These are phyloP conservation scores for Geophilus truncorum DNA, from an alignment of 2,888 invertebrate species.

Conservation along the genomic window DNA sequence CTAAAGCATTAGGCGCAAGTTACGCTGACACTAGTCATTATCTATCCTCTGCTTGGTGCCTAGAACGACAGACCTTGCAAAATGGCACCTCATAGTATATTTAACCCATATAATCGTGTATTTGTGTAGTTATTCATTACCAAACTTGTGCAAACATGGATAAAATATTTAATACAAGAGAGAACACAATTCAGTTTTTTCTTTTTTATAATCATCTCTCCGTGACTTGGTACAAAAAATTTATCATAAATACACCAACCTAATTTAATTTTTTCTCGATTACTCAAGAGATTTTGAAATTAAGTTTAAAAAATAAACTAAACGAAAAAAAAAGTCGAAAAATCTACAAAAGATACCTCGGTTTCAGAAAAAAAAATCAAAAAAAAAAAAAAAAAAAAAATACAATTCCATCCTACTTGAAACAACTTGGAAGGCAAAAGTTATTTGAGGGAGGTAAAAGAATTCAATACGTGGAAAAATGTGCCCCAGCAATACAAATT, in stretches of 20 bases:
- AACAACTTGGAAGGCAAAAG: conserved; percentile 5
- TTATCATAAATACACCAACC: background rate
- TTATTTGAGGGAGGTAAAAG: background rate
- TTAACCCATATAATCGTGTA: background rate
- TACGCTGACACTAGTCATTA: background rate
- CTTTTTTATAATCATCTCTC: background rate
- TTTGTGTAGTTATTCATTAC: background rate
- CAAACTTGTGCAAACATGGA: conserved; percentile 3
- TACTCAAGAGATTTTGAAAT: too few relatives aligned
- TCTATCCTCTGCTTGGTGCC: background rate
- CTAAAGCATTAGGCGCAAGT: background rate
- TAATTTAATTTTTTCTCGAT: background rate
- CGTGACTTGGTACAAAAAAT: background rate
- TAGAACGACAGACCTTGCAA: background rate
- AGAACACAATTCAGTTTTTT: background rate
- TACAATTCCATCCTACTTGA: conserved; percentile 1
- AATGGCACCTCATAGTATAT: background rate
- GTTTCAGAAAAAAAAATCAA: too few relatives aligned
- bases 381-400: too few relatives aligned
- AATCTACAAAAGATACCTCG: conserved; percentile 11
- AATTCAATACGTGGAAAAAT: background rate
- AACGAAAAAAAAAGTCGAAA: too few relatives aligned
- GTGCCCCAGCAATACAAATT: background rate
- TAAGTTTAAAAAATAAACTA: too few relatives aligned
- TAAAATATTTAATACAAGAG: conserved; percentile 16